phyloP scores from a whole-genome alignment of 2,888 invertebrate species.

The Diarsia mendica region DNA sequence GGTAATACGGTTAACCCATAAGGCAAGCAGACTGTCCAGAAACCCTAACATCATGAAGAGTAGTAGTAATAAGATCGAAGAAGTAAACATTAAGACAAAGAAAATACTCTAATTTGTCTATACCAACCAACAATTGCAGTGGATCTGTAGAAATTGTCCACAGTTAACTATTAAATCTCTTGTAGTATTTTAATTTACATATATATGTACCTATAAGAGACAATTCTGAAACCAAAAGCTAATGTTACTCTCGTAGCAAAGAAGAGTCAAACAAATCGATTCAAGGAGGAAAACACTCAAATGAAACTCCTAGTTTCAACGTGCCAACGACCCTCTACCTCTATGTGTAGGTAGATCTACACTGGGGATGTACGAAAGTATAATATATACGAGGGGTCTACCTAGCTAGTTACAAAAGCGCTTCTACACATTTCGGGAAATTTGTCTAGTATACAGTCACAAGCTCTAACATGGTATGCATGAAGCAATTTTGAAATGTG shows the following conservation, averaged over 20 bases:
- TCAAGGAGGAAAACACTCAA: constrained; percentile 51
- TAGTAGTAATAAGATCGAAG: too few species aligned
- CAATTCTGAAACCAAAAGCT: neutral
- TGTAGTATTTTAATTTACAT: neutral
- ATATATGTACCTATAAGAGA: neutral
- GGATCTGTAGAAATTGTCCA: neutral
- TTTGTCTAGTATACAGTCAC: neutral
- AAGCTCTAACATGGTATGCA: too few species aligned
- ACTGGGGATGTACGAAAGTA: neutral
- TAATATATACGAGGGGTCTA: neutral
- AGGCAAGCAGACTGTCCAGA: too few species aligned
- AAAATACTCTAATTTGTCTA: neutral
- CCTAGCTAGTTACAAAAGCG: constrained; percentile 3
- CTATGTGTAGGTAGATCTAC: neutral
- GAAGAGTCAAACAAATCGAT: constrained; percentile 43
- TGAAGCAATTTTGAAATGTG: neutral
- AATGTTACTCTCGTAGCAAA: neutral
- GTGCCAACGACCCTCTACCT: constrained; percentile 31
- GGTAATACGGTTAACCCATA: too few species aligned
- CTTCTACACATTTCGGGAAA: constrained; percentile 5
- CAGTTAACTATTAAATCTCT: neutral
- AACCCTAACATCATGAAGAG: too few species aligned
- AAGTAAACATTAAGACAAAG: neutral
- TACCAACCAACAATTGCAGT: neutral
- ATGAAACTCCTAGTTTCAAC: constrained; percentile 21